These are phyloP conservation scores for Heterocephalus glaber DNA, from an alignment of 2,113 vertebrate species.

Conservation along the genomic window DNA sequence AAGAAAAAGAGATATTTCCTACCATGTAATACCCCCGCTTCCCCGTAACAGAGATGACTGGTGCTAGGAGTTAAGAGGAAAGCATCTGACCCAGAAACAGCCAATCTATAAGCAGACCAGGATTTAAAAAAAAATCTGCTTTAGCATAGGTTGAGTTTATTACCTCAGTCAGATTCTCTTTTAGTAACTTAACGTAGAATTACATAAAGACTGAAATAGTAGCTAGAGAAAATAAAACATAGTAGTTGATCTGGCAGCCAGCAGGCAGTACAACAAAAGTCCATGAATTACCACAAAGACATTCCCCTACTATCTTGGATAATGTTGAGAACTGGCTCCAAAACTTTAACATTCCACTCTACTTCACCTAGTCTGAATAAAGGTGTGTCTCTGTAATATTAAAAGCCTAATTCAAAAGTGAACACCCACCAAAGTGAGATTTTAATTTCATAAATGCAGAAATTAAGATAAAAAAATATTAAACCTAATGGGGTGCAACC, in stretches of 20 bases:
- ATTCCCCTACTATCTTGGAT: background rate
- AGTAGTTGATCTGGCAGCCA: background rate
- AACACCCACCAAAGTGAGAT: background rate
- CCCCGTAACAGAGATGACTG: background rate
- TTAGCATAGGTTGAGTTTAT: background rate
- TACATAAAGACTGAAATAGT: background rate
- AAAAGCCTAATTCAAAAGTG: slow-evolving; percentile 37
- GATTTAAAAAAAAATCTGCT: background rate
- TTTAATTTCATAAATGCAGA: slow-evolving; percentile 43
- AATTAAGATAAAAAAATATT: slow-evolving; percentile 3
- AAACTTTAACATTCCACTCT: background rate
- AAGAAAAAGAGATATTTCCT: background rate
- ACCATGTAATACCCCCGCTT: background rate
- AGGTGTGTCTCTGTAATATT: background rate
- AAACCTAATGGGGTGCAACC: background rate
- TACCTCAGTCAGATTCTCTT: slow-evolving; percentile 23
- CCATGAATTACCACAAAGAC: background rate
- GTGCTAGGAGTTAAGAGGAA: background rate
- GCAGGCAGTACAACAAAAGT: background rate
- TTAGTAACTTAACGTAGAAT: slow-evolving; percentile 26
- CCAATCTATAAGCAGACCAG: background rate
- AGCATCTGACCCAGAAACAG: background rate
- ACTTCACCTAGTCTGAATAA: slow-evolving; percentile 37
- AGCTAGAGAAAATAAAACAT: slow-evolving; percentile 22
- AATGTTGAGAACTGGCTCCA: background rate